Base-by-base conservation (phyloP, 2,113 vertebrate genomes). In the Epinephelus lanceolatus region DNA sequence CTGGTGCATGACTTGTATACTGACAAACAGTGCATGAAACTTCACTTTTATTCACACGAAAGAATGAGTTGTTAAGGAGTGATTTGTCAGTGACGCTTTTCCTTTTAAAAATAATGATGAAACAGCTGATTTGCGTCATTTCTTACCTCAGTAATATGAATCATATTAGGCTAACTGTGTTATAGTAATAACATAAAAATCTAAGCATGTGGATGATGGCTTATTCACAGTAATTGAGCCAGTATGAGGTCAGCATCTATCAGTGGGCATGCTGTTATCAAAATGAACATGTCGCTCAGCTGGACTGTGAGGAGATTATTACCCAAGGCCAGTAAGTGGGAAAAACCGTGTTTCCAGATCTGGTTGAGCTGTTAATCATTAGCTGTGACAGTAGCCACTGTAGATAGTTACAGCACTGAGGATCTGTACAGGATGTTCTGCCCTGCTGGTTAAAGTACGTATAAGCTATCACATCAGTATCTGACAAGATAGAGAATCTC, bases 281-380 rank as follows among this genome's bases (percentile, higher is more conserved):
- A 27, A 76, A 8, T 15, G 1, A 55, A 60, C 57, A 7, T 33
- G 0, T 19, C 15, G n/a, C 61, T 71, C 25, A 68, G 51, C 51
- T 56, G 71, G 21, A 19, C 25, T 57, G 62, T 69, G 61, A 67
- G 71, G 15, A 71, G 47, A 71, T 76, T 47, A 78, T 60, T 45
- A 86, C 7, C 42, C 68, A 84, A 21, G 55, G 70, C 1, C 76
- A 49, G 1, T 4, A 65, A 4, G 27, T 33, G 33, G 14, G 73
- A 37, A 40, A 30, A 68, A 72, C n/a, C n/a, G 0, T 21, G 21
- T 81, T 79, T 23, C 30, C 15, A 55, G 17, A 49, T 40, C n/a
- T 25, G 52, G 45, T 3, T 57, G 9, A 52, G 47, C 1, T 33
- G 65, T 81, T 61, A 87, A 85, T 88, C 53, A 81, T 88, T 79